Conservation (phyloP, 2,888 invertebrate species). For the Polia nebulosa region DNA sequence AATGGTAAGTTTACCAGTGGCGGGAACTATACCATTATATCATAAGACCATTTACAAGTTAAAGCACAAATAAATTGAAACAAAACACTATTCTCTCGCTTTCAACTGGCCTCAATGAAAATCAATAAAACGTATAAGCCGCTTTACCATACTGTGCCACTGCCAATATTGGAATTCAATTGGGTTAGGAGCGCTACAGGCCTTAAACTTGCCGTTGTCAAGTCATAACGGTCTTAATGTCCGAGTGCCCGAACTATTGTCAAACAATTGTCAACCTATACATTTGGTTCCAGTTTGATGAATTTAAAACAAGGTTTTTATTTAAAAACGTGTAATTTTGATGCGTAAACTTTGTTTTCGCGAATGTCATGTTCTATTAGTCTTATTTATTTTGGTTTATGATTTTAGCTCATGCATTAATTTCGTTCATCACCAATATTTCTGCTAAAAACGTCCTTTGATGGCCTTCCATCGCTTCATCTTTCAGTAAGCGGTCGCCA, state of each 20-base stretch:
- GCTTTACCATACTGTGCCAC: constrained; percentile 67
- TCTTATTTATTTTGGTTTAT: background rate
- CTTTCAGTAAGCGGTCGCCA: background rate
- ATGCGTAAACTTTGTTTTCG: background rate
- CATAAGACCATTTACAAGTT: background rate
- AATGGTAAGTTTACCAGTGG: too few species aligned
- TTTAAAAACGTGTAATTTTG: background rate
- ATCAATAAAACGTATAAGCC: constrained; percentile 63
- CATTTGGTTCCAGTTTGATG: constrained; percentile 8
- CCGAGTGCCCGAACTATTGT: constrained; percentile 31
- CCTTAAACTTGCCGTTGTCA: constrained; percentile 68
- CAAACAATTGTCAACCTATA: constrained; percentile 36
- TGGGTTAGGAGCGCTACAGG: constrained; percentile 67
- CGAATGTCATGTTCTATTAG: background rate
- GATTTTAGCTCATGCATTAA: background rate
- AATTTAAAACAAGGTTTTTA: background rate
- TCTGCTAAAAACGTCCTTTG: background rate
- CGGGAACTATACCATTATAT: background rate
- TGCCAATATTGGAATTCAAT: constrained; percentile 77
- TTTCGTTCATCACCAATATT: background rate
- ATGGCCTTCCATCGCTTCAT: background rate
- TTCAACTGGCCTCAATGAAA: constrained; percentile 60
- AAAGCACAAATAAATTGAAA: constrained; percentile 18
- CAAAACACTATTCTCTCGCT: constrained; percentile 26
- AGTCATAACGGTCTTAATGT: constrained; percentile 58